Evolutionary conservation across 1,140 invertebrate species (phyloP), one percentile per base, ranked within the genome.

Genomic region (Zaprionus inermis): DNA sequence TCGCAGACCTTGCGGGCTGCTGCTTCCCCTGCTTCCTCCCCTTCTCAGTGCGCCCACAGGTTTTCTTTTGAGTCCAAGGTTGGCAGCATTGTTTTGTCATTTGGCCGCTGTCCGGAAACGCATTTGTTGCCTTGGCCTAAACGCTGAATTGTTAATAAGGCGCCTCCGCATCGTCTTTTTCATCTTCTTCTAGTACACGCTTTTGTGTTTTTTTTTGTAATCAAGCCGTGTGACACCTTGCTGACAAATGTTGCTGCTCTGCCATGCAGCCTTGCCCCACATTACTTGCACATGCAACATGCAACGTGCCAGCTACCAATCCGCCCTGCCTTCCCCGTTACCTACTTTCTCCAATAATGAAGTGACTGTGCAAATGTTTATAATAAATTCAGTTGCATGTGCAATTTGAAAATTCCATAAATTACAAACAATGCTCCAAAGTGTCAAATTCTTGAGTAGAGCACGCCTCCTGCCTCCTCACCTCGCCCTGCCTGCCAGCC

Each of bases 361-460:
- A 77, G 65, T 73, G 71, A 66, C 49, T 59, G 34, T 18, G 14
- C 24, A 73, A 65, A 57, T 57, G 65, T 52, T 73, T 55, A 64
- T 78, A 44, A 59, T 60, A 70, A 75, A 78, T 75, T 75, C 49
- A 70, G 77, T 79, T 88, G 66, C 71, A 73, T 79, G 56, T 44
- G 72, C 79, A 86, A 88, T 79, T 78, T 70, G 67, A 49, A 79
- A 71, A 72, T 81, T 44, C 46, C 82, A 86, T 86, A 82, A 86
- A 83, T 88, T 88, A 79, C 66, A 76, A 65, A 59, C 72, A 79
- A 73, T 63, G 57, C 65, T 46, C 57, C 51, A 61, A 69, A 61
- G 64, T 68, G 56, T 24, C 64, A 59, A 66, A 55, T 67, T 69
- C 44, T 64, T 36, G 55, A 65, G 36, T 44, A 34, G 24, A 54